Conservation (phyloP, 1,140 invertebrate genomes). For the Platorchestia sp. region DNA sequence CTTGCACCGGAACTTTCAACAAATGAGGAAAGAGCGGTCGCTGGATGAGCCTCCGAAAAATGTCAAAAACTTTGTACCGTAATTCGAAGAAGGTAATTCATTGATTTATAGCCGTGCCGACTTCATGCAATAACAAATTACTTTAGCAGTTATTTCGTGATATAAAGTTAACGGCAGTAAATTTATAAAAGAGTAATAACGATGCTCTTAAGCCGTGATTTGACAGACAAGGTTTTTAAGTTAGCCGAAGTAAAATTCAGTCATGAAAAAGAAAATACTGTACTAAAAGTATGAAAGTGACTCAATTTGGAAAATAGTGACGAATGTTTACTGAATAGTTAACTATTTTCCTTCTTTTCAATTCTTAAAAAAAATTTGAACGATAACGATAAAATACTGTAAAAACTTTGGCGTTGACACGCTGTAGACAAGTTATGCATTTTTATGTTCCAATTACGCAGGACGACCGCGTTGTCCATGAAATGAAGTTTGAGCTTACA, state of each 20-base stretch:
- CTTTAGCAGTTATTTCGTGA: neutral
- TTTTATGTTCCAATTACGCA: neutral
- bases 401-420: neutral
- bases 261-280: neutral
- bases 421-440: neutral
- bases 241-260: neutral
- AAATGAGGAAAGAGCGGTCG: neutral
- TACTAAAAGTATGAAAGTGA: neutral
- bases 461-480: neutral
- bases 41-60: neutral
- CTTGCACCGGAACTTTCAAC: neutral
- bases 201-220: neutral
- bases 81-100: neutral
- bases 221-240: neutral
- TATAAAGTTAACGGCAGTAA: neutral
- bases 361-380: neutral
- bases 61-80: neutral
- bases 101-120: neutral
- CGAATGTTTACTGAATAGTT: neutral
- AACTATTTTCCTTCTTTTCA: neutral
- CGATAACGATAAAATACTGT: neutral
- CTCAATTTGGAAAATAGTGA: neutral
- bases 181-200: neutral
- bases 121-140: neutral
- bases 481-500: neutral